Percentiles rank a stretch among this genome's conserved stretches.
Evolutionary conservation across 1,140 invertebrate genomes (phyloP).

Genomic region (Penaeus vannamei): DNA sequence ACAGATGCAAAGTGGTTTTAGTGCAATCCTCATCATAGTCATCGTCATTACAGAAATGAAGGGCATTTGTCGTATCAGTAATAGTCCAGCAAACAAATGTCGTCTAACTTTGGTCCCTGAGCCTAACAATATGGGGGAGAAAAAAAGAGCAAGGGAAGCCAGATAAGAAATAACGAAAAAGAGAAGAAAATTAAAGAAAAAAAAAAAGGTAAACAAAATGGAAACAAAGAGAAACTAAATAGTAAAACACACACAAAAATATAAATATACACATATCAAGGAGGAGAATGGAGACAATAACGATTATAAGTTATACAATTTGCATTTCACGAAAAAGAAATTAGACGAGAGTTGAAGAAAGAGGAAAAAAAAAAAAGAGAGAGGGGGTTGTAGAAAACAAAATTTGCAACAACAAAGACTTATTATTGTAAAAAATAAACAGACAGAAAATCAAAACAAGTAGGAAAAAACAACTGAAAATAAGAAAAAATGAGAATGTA

Average conservation of each 20-base stretch:
- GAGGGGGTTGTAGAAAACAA: background rate
- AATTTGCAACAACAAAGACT: background rate
- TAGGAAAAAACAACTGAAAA: too few relatives aligned
- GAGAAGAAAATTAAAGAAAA: background rate
- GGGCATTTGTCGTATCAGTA: background rate
- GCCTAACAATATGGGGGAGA: conserved; percentile 52
- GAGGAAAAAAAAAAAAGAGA: background rate
- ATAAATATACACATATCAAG: too few relatives aligned
- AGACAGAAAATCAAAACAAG: background rate
- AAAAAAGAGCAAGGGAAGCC: background rate
- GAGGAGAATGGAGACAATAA: too few relatives aligned
- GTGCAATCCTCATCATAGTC: too few relatives aligned
- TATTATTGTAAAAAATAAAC: background rate
- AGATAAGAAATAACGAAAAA: background rate
- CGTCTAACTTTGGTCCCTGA: conserved; percentile 59
- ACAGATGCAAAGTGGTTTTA: too few relatives aligned
- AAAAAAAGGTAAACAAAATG: background rate
- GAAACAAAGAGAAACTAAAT: too few relatives aligned
- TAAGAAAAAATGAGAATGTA: too few relatives aligned
- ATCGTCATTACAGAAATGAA: too few relatives aligned
- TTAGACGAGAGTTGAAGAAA: background rate
- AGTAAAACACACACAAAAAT: too few relatives aligned
- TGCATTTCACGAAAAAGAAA: background rate
- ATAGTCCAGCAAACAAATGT: conserved; percentile 57
- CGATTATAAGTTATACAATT: background rate